These are phyloP conservation scores for Pipistrellus pipistrellus DNA, from an alignment of 2,797 vertebrate species.

Conservation along the genomic window DNA sequence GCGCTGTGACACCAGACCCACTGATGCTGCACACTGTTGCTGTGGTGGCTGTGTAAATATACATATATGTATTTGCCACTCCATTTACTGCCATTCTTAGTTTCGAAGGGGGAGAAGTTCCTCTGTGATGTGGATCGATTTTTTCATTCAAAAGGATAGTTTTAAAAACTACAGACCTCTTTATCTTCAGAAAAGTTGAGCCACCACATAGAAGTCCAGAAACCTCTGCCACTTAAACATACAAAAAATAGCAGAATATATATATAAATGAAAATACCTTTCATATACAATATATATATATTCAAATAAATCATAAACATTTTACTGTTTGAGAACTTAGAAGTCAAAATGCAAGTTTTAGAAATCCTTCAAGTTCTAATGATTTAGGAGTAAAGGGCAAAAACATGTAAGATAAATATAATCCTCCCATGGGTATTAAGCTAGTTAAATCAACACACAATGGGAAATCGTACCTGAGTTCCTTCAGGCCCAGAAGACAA, in stretches of 20 bases:
- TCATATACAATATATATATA: not conserved
- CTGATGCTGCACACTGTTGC: not conserved
- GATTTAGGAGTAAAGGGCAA: slow-evolving; percentile 7
- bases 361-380: slow-evolving; percentile 53
- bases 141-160: not conserved
- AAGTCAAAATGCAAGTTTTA: slow-evolving; percentile 58
- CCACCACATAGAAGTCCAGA: not conserved
- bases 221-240: not conserved
- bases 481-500: slow-evolving; percentile 19
- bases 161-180: slow-evolving; percentile 34
- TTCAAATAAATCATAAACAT: slow-evolving; percentile 28
- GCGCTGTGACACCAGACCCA: not conserved
- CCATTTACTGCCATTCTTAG: not conserved
- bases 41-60: not conserved
- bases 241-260: not conserved
- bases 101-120: not conserved
- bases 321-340: slow-evolving; percentile 36
- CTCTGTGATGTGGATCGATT: not conserved
- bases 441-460: slow-evolving; percentile 47
- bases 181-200: not conserved
- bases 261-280: not conserved
- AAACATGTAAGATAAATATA: slow-evolving; percentile 55
- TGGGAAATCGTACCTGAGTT: not conserved
- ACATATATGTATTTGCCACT: not conserved
- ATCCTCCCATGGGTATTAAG: not conserved